A percentile compares a stretch with the other conserved stretches of the same genome.
These are phyloP conservation scores for Coregonus sp. DNA, from an alignment of 2,797 vertebrate species.

Conservation along the genomic window DNA sequence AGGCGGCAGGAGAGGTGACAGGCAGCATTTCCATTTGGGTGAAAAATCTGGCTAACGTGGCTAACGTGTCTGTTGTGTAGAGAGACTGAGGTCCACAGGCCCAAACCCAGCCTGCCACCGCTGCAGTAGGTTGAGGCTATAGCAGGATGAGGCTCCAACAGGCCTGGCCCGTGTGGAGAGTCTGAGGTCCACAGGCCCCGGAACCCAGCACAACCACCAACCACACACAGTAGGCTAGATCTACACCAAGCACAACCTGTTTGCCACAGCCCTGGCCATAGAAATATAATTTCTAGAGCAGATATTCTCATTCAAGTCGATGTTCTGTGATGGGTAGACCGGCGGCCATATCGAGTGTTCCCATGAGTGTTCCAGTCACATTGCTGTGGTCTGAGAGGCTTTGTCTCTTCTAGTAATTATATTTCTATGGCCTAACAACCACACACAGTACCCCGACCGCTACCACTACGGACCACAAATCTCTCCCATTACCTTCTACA, in stretches of 20 bases:
- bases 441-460: background rate
- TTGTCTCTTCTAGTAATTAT: background rate
- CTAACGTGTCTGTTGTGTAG: constrained; percentile 48
- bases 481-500: background rate
- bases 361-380: background rate
- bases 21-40: constrained; percentile 81
- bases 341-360: too few relatives aligned
- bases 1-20: constrained; percentile 76
- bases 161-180: background rate
- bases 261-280: too few relatives aligned
- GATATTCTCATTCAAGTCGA: background rate
- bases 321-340: background rate
- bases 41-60: constrained; percentile 73
- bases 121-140: background rate
- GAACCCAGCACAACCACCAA: too few relatives aligned
- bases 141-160: background rate
- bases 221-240: too few relatives aligned
- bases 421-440: background rate
- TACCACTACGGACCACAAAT: background rate
- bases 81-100: background rate
- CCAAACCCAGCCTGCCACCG: background rate
- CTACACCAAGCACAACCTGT: too few relatives aligned
- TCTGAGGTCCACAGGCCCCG: too few relatives aligned
- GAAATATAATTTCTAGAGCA: too few relatives aligned
- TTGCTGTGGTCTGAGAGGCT: background rate